Conservation (phyloP, 1,140 invertebrate species). For the Solenopsis fugax region DNA sequence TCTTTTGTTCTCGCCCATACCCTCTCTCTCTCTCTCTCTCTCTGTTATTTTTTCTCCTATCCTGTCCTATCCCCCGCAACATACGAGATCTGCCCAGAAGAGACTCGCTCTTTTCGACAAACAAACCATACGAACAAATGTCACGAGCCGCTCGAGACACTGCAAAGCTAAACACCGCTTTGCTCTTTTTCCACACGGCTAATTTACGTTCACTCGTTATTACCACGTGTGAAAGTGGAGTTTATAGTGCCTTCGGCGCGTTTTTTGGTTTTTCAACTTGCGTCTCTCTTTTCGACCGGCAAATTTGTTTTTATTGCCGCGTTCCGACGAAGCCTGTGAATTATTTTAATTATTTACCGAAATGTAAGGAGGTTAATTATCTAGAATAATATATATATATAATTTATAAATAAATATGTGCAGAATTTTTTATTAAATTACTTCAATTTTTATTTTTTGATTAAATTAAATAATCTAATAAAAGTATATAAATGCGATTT, state of each 20-base stretch:
- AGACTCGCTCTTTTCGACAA: conserved; percentile 40
- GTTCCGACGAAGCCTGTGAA: background rate
- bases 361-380: background rate
- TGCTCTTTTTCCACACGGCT: conserved; percentile 38
- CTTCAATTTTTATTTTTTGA: background rate
- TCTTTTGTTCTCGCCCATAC: conserved; percentile 36
- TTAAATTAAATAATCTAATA: background rate
- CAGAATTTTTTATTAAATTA: conserved; percentile 11
- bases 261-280: background rate
- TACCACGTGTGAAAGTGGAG: conserved; percentile 26
- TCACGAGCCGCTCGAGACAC: conserved; percentile 43
- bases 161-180: conserved; percentile 19
- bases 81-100: conserved; percentile 32
- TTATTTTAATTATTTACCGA: conserved; percentile 12
- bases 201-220: conserved; percentile 64
- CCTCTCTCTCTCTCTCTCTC: background rate
- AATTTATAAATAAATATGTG: background rate
- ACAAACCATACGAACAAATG: conserved; percentile 37
- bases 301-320: background rate
- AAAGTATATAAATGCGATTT: background rate
- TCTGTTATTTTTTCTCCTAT: conserved; percentile 41
- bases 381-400: background rate
- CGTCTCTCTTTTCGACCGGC: background rate
- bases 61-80: background rate
- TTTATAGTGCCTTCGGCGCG: background rate